These are phyloP conservation scores for Thalassoma bifasciatum DNA, from an alignment of 2,113 vertebrate species.

Conservation along the genomic window DNA sequence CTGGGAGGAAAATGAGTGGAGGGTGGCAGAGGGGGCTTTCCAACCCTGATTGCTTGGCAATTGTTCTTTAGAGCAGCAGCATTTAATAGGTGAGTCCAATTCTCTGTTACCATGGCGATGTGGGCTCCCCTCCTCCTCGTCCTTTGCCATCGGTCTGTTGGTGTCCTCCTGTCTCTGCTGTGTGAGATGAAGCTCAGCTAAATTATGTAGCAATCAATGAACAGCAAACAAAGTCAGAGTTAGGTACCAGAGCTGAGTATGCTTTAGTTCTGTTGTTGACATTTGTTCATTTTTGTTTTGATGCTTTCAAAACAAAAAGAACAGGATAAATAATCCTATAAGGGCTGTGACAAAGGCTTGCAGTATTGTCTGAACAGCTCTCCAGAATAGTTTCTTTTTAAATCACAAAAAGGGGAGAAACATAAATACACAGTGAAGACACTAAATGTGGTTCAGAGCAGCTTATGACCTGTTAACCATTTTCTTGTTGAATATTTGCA, in stretches of 20 bases:
- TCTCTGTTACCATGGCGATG: conserved; percentile 76
- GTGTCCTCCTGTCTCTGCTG: conserved; percentile 35
- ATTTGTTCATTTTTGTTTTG: no score
- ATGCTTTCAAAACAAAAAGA: no score
- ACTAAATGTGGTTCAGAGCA: no score
- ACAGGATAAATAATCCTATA: no score
- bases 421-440: no score
- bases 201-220: conserved; percentile 33
- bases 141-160: conserved; percentile 43
- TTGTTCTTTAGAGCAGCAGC: conserved; percentile 53
- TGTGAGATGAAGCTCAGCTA: conserved; percentile 39
- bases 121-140: conserved; percentile 69
- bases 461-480: no score
- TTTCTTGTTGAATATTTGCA: no score
- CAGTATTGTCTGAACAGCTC: no score
- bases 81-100: conserved; percentile 63
- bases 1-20: background rate
- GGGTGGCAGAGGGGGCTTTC: conserved; percentile 30
- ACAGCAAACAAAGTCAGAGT: conserved; percentile 45
- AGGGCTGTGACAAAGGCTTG: no score
- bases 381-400: no score
- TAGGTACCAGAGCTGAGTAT: conserved; percentile 1
- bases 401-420: no score
- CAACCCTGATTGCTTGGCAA: conserved; percentile 35
- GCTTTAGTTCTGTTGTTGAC: background rate